These are phyloP conservation scores for Bradysia coprophila DNA, from an alignment of 1,140 invertebrate species.

Conservation along the genomic window DNA sequence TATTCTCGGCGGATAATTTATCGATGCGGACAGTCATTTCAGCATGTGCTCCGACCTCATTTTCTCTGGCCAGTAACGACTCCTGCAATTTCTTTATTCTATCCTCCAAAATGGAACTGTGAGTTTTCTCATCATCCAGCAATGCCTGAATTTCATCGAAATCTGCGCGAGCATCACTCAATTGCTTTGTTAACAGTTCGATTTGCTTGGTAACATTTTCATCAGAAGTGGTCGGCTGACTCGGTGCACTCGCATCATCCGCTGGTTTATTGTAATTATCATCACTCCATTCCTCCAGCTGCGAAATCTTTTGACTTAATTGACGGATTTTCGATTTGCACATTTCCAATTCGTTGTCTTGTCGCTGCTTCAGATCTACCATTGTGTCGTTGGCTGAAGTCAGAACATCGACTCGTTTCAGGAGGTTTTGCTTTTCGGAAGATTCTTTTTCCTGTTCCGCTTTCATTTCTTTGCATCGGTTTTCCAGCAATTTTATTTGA, in stretches of 20 bases:
- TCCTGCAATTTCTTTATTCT: conserved; percentile 8
- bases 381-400: conserved; percentile 57
- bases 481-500: conserved; percentile 43
- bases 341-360: conserved; percentile 49
- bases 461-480: conserved; percentile 34
- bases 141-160: conserved; percentile 49
- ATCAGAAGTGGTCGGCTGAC: not conserved
- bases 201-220: conserved; percentile 12
- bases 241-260: not conserved
- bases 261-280: conserved; percentile 9
- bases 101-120: conserved; percentile 13
- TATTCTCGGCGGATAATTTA: not conserved
- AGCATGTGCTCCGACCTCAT: conserved; percentile 2
- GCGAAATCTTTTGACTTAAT: conserved; percentile 35
- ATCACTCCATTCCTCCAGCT: conserved; percentile 34
- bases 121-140: conserved; percentile 32
- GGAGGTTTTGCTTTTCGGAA: conserved; percentile 40
- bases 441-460: conserved; percentile 35
- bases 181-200: conserved; percentile 36
- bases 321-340: conserved; percentile 49
- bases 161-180: conserved; percentile 46
- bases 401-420: conserved; percentile 53
- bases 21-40: conserved; percentile 1
- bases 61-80: not conserved
- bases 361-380: conserved; percentile 57